These are phyloP conservation scores for Sitta europaea DNA, from an alignment of 2,113 vertebrate genomes.

Conservation along the genomic window DNA sequence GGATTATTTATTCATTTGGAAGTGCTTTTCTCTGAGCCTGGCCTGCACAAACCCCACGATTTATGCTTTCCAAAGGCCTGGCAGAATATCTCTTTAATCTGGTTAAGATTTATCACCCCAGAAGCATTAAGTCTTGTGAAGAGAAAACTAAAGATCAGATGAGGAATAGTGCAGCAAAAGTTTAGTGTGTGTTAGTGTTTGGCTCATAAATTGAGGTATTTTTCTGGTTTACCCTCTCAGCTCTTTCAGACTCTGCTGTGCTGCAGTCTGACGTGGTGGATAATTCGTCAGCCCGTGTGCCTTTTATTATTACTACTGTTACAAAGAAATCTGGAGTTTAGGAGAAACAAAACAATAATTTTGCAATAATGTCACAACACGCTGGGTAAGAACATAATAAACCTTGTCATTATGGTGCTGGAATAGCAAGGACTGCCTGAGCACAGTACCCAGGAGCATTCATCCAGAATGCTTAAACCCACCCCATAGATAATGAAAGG, in stretches of 20 bases:
- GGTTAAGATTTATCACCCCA: neutral
- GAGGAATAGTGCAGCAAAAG: neutral
- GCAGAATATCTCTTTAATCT: neutral
- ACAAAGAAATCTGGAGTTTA: neutral
- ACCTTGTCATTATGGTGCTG: neutral
- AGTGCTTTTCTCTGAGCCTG: conserved; percentile 22
- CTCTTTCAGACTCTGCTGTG: neutral
- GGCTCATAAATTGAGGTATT: neutral
- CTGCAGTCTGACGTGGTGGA: neutral
- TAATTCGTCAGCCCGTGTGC: neutral
- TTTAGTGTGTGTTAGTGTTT: neutral
- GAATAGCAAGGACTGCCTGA: neutral
- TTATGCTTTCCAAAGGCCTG: neutral
- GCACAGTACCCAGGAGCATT: neutral
- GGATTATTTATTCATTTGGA: conserved; percentile 55
- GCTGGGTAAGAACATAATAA: neutral
- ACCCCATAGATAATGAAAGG: neutral
- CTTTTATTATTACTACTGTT: conserved; percentile 26
- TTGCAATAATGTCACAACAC: conserved; percentile 21
- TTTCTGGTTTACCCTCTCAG: neutral
- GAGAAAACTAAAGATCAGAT: neutral
- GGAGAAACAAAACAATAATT: conserved; percentile 53
- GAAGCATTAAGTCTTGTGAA: accelerated
- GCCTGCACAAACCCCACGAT: neutral
- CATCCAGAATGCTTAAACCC: neutral